Conservation (phyloP, 1,140 invertebrate species). For the Papilio polyxenes region DNA sequence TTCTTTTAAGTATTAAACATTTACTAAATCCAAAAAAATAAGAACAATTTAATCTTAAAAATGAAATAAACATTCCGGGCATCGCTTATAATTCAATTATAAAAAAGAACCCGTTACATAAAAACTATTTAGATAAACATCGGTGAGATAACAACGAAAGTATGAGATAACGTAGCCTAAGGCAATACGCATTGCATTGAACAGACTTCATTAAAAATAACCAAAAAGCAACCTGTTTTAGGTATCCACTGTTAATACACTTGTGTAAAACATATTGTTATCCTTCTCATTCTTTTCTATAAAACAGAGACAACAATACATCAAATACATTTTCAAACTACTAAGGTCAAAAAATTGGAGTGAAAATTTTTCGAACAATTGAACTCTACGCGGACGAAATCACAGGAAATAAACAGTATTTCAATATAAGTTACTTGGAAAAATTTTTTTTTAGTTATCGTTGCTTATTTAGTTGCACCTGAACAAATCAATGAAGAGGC, state of each 20-base stretch:
- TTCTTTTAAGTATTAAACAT: neutral
- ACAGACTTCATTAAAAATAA: neutral
- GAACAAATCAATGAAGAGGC: conserved; percentile 13
- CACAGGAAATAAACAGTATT: too few species aligned
- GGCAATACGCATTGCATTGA: conserved; percentile 42
- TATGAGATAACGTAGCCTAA: conserved; percentile 52
- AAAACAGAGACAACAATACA: too few species aligned
- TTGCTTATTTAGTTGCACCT: neutral
- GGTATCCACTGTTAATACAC: neutral
- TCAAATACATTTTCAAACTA: too few species aligned
- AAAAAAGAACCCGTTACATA: conserved; percentile 36
- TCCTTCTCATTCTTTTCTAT: too few species aligned
- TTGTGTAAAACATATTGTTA: neutral
- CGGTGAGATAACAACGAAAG: conserved; percentile 53
- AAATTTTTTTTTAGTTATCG: neutral
- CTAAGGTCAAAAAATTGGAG: too few species aligned
- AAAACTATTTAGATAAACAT: conserved; percentile 42
- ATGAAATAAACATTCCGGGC: conserved; percentile 1
- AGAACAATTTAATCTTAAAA: neutral
- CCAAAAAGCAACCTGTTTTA: neutral
- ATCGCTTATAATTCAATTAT: conserved; percentile 39
- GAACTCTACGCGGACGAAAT: too few species aligned
- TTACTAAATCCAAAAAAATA: neutral
- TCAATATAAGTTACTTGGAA: too few species aligned
- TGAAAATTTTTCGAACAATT: too few species aligned